phyloP scores from a whole-genome alignment of 1,140 invertebrate species.

The Drosophila pallidifrons region DNA sequence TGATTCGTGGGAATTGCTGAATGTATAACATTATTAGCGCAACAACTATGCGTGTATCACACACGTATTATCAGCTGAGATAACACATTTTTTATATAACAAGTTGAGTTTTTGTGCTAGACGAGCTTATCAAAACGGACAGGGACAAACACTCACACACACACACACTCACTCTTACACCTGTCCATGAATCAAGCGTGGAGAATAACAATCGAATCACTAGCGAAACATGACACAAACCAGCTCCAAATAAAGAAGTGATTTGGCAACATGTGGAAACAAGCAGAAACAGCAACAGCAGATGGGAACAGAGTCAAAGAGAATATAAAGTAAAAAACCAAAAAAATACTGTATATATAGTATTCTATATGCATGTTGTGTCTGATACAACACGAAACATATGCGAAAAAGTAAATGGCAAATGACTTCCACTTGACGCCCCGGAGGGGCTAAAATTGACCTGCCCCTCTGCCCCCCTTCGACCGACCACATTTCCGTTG shows the following conservation, averaged over 20 bases:
- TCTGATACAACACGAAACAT: conserved; percentile 31
- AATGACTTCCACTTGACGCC: conserved; percentile 47
- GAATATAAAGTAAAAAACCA: conserved; percentile 17
- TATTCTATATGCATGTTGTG: conserved; percentile 5
- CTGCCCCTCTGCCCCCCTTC: conserved; percentile 20
- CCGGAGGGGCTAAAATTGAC: conserved; percentile 44
- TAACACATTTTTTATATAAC: conserved; percentile 24
- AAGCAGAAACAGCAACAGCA: conserved; percentile 19
- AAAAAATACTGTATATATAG: not conserved
- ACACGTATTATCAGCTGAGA: conserved; percentile 24
- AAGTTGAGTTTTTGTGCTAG: conserved; percentile 14
- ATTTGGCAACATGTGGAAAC: conserved; percentile 33
- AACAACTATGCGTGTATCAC: conserved; percentile 50
- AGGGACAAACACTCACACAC: not conserved
- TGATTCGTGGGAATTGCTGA: not conserved
- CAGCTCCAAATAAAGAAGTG: conserved; percentile 41
- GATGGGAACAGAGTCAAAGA: conserved; percentile 33
- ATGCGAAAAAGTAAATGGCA: conserved; percentile 51
- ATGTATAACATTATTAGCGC: conserved; percentile 18
- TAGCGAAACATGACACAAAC: conserved; percentile 35
- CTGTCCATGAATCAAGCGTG: conserved; percentile 39
- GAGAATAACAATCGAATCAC: conserved; percentile 20
- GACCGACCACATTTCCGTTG: conserved; percentile 52
- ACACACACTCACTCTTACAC: conserved; percentile 9
- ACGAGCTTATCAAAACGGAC: conserved; percentile 37